Evolutionary conservation across 2,113 vertebrate genomes (phyloP).

Genomic region (Pomatorhinus ruficollis): DNA sequence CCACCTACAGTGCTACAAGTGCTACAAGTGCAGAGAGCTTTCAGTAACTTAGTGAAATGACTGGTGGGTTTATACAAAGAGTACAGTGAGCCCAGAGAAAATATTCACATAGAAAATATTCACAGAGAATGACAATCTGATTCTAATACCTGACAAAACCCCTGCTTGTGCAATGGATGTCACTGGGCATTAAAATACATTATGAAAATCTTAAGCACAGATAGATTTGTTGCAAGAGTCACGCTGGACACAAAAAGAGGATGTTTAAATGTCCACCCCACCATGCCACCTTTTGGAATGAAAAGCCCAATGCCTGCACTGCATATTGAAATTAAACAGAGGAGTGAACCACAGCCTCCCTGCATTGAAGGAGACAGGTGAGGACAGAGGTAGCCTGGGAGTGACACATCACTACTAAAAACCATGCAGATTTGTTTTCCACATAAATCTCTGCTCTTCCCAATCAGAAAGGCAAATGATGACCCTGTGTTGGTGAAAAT

Average conservation of each 20-base stretch:
- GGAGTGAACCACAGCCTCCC: background rate
- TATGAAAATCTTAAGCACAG: background rate
- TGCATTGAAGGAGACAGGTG: background rate
- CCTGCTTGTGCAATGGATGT: background rate
- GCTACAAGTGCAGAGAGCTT: background rate
- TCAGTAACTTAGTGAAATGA: background rate
- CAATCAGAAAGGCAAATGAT: background rate
- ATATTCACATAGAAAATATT: background rate
- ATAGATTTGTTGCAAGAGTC: background rate
- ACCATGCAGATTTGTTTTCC: background rate
- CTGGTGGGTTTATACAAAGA: background rate
- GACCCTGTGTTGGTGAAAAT: background rate
- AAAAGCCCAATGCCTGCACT: background rate
- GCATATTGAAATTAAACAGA: fast-evolving
- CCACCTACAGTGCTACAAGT: fast-evolving
- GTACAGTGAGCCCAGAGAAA: background rate
- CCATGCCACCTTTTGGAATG: background rate
- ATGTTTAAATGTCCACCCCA: background rate
- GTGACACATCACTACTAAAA: background rate
- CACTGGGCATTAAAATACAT: too few species aligned
- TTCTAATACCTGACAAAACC: background rate
- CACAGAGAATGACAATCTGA: background rate
- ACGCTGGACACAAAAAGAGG: background rate
- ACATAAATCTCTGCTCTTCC: background rate
- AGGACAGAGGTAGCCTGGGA: background rate